Evolutionary conservation across 2,797 vertebrate species (phyloP).

Genomic region (Taeniopygia guttata): DNA sequence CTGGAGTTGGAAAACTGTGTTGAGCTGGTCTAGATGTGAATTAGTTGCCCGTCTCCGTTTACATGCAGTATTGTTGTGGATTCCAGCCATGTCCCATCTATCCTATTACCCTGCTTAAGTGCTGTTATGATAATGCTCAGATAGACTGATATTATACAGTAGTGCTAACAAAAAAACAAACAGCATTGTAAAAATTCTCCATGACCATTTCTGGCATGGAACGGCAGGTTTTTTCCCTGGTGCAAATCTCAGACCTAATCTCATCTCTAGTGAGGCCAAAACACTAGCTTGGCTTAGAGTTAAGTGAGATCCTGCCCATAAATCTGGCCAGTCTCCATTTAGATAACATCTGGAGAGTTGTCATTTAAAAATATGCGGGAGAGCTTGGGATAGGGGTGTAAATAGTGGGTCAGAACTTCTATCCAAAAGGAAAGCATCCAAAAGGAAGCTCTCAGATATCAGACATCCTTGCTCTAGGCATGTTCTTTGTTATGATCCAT

Average conservation of each 20-base stretch:
- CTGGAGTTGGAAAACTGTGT: neutral
- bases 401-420: conserved; percentile 35
- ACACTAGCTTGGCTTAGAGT: conserved; percentile 3
- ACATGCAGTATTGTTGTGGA: neutral
- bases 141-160: conserved; percentile 5
- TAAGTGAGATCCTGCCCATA: neutral
- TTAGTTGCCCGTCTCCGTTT: neutral
- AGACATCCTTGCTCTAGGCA: conserved; percentile 23
- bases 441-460: neutral
- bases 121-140: neutral
- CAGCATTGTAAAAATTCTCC: conserved; percentile 12
- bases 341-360: conserved; percentile 56
- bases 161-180: conserved; percentile 19
- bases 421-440: conserved; percentile 26
- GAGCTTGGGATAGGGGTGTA: conserved; percentile 33
- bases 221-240: neutral
- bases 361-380: conserved; percentile 40
- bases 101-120: neutral
- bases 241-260: conserved; percentile 39
- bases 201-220: conserved; percentile 23
- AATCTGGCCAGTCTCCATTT: conserved; percentile 26
- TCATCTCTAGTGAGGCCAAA: conserved; percentile 43
- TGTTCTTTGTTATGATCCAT: conserved; percentile 42
- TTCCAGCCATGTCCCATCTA: neutral
- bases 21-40: neutral